Evolutionary conservation across 2,888 invertebrate species (phyloP).

Genomic region (Mythimna loreyi): DNA sequence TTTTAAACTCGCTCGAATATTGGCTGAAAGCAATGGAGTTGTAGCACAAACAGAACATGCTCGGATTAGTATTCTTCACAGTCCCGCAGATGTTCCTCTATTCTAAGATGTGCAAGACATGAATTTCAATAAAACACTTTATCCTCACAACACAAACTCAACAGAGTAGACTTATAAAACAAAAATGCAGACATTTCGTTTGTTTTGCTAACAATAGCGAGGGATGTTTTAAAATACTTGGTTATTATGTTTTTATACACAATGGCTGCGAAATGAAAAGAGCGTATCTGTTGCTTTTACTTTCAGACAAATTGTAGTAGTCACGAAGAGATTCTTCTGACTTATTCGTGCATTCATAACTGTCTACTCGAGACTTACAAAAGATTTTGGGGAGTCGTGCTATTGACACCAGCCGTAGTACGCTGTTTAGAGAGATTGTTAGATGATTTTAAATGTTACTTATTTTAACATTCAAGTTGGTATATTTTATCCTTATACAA

Average conservation of each 20-base stretch:
- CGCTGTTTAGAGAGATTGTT: background rate
- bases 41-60: slow-evolving; percentile 48
- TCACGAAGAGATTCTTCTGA: slow-evolving; percentile 31
- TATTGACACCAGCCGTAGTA: background rate
- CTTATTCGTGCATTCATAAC: slow-evolving; percentile 32
- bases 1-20: slow-evolving; percentile 35
- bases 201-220: slow-evolving; percentile 53
- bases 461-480: too few relatives aligned
- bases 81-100: slow-evolving; percentile 54
- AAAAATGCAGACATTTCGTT: slow-evolving; percentile 45
- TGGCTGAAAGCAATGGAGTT: slow-evolving; percentile 45
- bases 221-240: slow-evolving; percentile 48
- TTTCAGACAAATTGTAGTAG: slow-evolving; percentile 52
- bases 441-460: too few relatives aligned
- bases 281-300: slow-evolving; percentile 45
- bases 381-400: slow-evolving; percentile 19
- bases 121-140: slow-evolving; percentile 64
- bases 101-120: slow-evolving; percentile 57
- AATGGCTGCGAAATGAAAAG: slow-evolving; percentile 50
- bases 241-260: slow-evolving; percentile 52
- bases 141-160: slow-evolving; percentile 33
- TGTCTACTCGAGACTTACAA: slow-evolving; percentile 17
- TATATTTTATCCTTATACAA: too few relatives aligned
- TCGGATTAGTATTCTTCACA: slow-evolving; percentile 54
- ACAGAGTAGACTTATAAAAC: slow-evolving; percentile 47